Percentiles rank a stretch among this genome's conserved stretches.
These are phyloP conservation scores for Lepisosteus osseus DNA, from an alignment of 2,113 vertebrate genomes.

Conservation along the genomic window DNA sequence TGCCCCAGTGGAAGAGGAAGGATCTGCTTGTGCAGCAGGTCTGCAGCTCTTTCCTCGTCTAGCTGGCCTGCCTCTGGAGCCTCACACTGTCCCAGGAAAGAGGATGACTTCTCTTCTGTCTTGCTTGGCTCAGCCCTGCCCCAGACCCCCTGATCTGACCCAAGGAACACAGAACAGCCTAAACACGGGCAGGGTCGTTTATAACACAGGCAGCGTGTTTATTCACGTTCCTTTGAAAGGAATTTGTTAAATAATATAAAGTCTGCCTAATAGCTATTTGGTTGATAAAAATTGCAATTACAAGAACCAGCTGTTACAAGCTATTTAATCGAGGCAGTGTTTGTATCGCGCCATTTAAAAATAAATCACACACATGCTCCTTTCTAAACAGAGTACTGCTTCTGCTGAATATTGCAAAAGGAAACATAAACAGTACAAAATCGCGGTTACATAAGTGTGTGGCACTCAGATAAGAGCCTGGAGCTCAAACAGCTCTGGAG, in stretches of 20 bases:
- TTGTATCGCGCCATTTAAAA: conserved; percentile 19
- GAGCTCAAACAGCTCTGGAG: too few relatives aligned
- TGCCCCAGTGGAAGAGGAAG: too few relatives aligned
- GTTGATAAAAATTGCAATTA: conserved; percentile 45
- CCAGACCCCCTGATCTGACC: too few relatives aligned
- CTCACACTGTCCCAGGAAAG: too few relatives aligned
- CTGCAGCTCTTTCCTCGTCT: too few relatives aligned
- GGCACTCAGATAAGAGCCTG: too few relatives aligned
- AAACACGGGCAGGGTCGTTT: too few relatives aligned
- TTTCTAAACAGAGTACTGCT: conserved; percentile 3
- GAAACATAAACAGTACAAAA: conserved; percentile 10
- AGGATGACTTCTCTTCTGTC: too few relatives aligned
- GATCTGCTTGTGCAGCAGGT: too few relatives aligned
- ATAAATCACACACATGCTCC: conserved; percentile 19
- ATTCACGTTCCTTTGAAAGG: conserved; percentile 10
- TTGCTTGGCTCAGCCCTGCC: too few relatives aligned
- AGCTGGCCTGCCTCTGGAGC: too few relatives aligned
- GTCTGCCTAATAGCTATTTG: conserved; percentile 17
- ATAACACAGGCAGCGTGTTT: neutral
- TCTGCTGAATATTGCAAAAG: conserved; percentile 31
- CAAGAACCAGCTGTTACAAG: conserved; percentile 46
- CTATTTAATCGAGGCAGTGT: conserved; percentile 21
- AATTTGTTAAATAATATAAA: conserved; percentile 8
- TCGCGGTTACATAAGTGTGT: neutral
- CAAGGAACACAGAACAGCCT: too few relatives aligned